A percentile compares a stretch with the other conserved stretches of the same genome.
phyloP scores from a whole-genome alignment of 2,113 vertebrate species.

The Theristicus caerulescens region DNA sequence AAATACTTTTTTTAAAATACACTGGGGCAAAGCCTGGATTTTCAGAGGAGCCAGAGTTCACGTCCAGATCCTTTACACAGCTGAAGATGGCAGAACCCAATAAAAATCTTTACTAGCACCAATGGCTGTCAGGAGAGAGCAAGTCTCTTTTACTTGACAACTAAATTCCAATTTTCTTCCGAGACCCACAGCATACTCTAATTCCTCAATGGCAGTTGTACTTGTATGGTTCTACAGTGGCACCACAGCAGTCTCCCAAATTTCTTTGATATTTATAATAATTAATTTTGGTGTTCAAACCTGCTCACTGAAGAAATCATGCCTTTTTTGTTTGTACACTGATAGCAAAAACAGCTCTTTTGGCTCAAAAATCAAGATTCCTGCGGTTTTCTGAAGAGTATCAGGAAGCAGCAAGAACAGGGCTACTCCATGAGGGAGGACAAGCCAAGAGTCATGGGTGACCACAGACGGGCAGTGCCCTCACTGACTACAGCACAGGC shows the following conservation, averaged over 20 bases:
- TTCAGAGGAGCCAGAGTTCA: background rate
- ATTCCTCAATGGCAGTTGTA: background rate
- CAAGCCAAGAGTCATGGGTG: background rate
- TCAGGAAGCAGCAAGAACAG: background rate
- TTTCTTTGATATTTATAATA: background rate
- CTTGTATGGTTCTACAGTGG: too few species aligned
- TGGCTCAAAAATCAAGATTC: background rate
- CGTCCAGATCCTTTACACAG: background rate
- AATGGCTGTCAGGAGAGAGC: background rate
- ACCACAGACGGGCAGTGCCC: background rate
- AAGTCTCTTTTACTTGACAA: background rate
- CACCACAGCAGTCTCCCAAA: fast-evolving
- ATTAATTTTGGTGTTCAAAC: background rate
- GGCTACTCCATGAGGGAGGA: background rate
- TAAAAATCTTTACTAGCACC: background rate
- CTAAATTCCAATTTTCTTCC: background rate
- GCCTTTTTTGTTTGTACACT: background rate
- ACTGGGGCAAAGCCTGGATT: background rate
- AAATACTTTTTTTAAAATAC: background rate
- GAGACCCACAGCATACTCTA: background rate
- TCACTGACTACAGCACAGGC: too few species aligned
- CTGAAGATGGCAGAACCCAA: background rate
- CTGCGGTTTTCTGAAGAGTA: background rate
- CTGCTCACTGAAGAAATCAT: background rate
- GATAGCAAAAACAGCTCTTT: background rate